These are phyloP conservation scores for Anagyrus pseudococci DNA, from an alignment of 2,888 invertebrate genomes.

Conservation along the genomic window DNA sequence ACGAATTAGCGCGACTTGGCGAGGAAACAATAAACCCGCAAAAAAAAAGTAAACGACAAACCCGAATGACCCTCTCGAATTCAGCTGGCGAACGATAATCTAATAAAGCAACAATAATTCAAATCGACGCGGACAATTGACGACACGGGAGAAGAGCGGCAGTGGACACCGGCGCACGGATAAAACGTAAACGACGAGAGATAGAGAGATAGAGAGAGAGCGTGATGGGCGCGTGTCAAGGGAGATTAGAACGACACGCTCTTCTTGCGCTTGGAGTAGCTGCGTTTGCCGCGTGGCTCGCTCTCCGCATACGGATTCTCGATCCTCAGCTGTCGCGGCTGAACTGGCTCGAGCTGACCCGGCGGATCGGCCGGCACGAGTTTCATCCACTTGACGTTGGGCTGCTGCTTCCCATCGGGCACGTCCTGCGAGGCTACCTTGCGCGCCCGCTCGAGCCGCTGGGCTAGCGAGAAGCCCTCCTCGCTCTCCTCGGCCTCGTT, in stretches of 20 bases:
- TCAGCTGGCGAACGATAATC: no score
- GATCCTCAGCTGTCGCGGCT: slow-evolving; percentile 43
- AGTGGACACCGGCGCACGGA: no score
- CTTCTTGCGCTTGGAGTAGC: slow-evolving; percentile 51
- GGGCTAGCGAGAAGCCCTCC: slow-evolving; percentile 42
- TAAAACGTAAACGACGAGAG: no score
- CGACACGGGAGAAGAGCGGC: no score
- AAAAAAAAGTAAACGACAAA: no score
- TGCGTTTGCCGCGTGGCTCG: slow-evolving; percentile 45
- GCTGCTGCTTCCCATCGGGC: slow-evolving; percentile 36
- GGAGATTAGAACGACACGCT: slow-evolving; percentile 52
- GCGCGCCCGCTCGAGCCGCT: slow-evolving; percentile 48
- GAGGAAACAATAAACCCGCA: no score
- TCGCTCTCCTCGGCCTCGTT: slow-evolving; percentile 46
- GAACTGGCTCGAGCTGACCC: slow-evolving; percentile 4
- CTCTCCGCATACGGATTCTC: slow-evolving; percentile 43
- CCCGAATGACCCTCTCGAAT: no score
- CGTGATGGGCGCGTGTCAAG: no score
- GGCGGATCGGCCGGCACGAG: slow-evolving; percentile 27
- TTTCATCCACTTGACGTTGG: slow-evolving; percentile 46
- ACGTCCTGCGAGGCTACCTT: slow-evolving; percentile 45
- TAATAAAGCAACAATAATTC: no score
- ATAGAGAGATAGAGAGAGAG: no score
- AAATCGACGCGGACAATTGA: no score
- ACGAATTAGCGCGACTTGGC: no score